Base-by-base conservation (phyloP, 2,113 vertebrate species). In the Hippoglossus stenolepis region DNA sequence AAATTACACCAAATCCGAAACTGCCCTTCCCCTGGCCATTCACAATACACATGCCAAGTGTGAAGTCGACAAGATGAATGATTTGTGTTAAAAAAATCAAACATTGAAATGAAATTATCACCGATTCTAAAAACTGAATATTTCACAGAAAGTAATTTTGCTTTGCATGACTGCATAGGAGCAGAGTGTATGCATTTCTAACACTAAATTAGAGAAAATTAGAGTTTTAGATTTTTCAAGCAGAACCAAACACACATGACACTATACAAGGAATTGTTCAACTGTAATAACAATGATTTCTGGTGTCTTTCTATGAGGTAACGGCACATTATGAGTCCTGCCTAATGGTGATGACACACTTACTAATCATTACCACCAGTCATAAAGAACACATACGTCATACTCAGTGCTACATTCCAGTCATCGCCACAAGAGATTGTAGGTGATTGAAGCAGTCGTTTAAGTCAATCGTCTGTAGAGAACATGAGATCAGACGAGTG, bases 261-360 rank as follows among this genome's bases (percentile, higher is more conserved):
- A 62, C n/a, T 1, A 12, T 43, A 28, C 38, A 47, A 63, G 28
- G 0, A 70, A 59, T 56, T 45, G 20, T 65, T 65, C 0, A 26
- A 66, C 59, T 59, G n/a, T 49, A 53, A 61, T 64, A 47, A 26
- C 60, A 53, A 13, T 56, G 5, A 4, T 57, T 63, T 75, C 17
- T 66, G 28, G 26, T 31, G 58, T 74, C 14, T 67, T 53, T 60
- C 13, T 14, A 2, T 53, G 24, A 58, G 6, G 8, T 24, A 49
- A 70, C 61, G 31, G 56, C 13, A 51, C 45, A 66, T 82, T 74
- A 76, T 54, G 18, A 23, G 23, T 9, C 6, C 70, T 63, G 56
- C 54, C 24, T 64, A 58, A 60, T 74, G 70, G 53, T 47, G 40
- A 65, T 58, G 65, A 51, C 15, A 58, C 0, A 45, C 4, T 61